Base-by-base conservation (phyloP, 1,140 invertebrate species). In the Nasonia vitripennis region DNA sequence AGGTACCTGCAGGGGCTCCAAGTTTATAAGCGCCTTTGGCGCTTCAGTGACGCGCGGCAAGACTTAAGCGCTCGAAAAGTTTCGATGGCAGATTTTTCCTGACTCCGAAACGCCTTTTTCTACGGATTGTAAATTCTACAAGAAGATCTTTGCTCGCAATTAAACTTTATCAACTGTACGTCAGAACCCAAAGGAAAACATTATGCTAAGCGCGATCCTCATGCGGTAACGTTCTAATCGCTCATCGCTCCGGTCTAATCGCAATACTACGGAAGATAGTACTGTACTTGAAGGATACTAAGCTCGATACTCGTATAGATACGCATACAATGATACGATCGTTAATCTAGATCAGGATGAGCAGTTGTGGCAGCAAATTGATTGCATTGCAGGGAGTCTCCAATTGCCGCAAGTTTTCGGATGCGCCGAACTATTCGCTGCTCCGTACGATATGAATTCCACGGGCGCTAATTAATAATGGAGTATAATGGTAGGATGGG, bases 391-490 rank as follows among this genome's bases (percentile, higher is more conserved):
- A 23, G 48, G 48, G 31, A 71, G 20, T 71, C 37, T 68, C 20
- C 31, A 23, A 4, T 74, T n/a, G 45, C 27, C 12, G 45, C 27
- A 62, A 55, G 45, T 73, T 74, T 73, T 51, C 41, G 79, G 12
- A 45, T 12, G 68, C 2, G 68, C 10, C 27, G 27, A 71, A 71
- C 68, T 27, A 71, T 75, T 74, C 71, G 48, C 20, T 62, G 17
- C 73, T 6, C n/a, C 20, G 48, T 55, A 79, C 62, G 41, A 70
- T 62, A 23, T 7, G 68, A 84, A 79, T 84, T 84, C 77, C 83
- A 1, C 31, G 41, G 27, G 77, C 62, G 10, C 10, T 84, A 84
- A 84, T 84, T 84, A 79, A 84, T 84, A 79, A 79, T 41, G 20
- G 45, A 41, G 23, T 23, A 45, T 34, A 62, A 11, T 27, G 14